Percentiles rank a stretch among this genome's conserved stretches.
phyloP scores from a whole-genome alignment of 2,797 vertebrate species.

The Cossypha heuglini region DNA sequence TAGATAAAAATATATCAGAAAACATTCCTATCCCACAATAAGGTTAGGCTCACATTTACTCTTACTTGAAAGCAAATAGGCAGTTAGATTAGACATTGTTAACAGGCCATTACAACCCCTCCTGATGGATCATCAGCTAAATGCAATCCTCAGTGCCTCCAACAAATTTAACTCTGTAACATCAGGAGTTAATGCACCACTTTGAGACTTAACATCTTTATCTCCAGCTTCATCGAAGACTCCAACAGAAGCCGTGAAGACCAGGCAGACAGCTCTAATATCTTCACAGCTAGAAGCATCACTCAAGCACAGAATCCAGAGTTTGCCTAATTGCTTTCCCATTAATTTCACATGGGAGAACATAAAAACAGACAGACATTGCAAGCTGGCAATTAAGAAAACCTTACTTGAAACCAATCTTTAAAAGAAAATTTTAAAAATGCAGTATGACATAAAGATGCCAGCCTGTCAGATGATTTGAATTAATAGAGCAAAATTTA shows the following conservation, averaged over 20 bases:
- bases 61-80: neutral
- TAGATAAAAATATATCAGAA: neutral
- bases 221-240: neutral
- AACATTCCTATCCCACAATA: neutral
- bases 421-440: neutral
- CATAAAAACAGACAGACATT: neutral
- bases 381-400: neutral
- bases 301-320: neutral
- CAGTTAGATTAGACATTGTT: neutral
- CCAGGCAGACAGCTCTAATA: neutral
- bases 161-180: neutral
- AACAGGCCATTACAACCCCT: neutral
- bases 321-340: neutral
- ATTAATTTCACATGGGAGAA: constrained; percentile 29
- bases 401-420: neutral
- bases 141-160: neutral
- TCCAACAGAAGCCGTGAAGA: constrained; percentile 3
- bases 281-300: neutral
- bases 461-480: neutral
- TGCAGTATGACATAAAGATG: neutral
- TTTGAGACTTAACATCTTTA: neutral
- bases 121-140: neutral
- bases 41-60: neutral
- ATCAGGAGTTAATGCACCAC: neutral
- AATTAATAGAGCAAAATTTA: neutral